Evolutionary conservation across 1,140 invertebrate genomes (phyloP), one percentile per base, ranked within the genome.

Genomic region (Drosophila guanche): DNA sequence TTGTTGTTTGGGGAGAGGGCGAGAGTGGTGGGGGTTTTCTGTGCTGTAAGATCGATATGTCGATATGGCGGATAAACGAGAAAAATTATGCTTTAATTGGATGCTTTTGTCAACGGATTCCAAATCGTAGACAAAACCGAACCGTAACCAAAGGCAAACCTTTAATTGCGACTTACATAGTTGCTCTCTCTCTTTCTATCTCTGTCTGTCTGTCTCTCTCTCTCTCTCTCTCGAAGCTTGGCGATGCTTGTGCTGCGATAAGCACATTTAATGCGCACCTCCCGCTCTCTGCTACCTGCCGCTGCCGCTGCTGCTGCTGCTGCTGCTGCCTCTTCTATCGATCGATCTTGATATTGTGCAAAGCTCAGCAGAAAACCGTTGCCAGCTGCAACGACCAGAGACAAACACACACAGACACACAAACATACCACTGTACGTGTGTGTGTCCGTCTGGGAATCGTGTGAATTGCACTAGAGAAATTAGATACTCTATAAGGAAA

Each of bases 31-130:
- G 12, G 5, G 25, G 12, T n/a, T 16, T n/a, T 22, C 37, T 4
- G 20, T 25, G 8, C 51, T 53, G 5, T 25, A n/a, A 55, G 53
- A 55, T 55, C 53, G 48, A 51, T 41, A n/a, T 43, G n/a, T 43
- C 40, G 53, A 42, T 42, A 16, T 20, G 51, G 8, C 10, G 33
- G 33, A 1, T 37, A 37, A 37, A 37, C 33, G 33, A 37, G 33
- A 41, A 56, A 55, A 78, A 76, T 79, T 71, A 79, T 79, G 76
- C 72, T 67, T 79, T 79, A 76, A 79, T 76, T 79, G 72, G 76
- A 54, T 61, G 66, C 75, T 75, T 78, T 70, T 78, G 76, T 71
- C 76, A 71, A 66, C 55, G 48, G 42, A 41, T 14, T 43, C 46
- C 14, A 29, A 33, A 33, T 33, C 29, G 29, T 33, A 33, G 29